Evolutionary conservation across 2,888 invertebrate genomes (phyloP).

Genomic region (Tyria jacobaeae): DNA sequence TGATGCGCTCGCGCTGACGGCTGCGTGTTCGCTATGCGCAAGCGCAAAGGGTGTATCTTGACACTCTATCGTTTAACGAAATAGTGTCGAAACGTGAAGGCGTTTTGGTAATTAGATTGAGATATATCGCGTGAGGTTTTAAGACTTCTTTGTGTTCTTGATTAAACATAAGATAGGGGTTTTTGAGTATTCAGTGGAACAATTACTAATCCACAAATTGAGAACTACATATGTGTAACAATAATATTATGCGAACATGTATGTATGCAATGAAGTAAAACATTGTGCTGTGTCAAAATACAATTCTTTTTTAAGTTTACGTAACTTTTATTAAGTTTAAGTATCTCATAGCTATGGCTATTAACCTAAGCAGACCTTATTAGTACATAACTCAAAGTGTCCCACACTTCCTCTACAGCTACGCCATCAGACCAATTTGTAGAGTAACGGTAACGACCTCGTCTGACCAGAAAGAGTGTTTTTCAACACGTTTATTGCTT

Average conservation of each 20-base stretch:
- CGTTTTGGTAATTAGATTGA: slow-evolving; percentile 34
- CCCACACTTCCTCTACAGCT: slow-evolving; percentile 23
- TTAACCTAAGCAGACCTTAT: slow-evolving; percentile 13
- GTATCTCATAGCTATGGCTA: neutral
- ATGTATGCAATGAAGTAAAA: too few species aligned
- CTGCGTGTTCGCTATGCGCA: slow-evolving; percentile 64
- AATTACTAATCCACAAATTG: too few species aligned
- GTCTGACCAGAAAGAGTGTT: slow-evolving; percentile 44
- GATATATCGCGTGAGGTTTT: slow-evolving; percentile 29
- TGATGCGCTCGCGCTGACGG: slow-evolving; percentile 64
- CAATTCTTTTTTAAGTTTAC: too few species aligned
- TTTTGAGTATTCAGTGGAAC: too few species aligned
- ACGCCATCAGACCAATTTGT: slow-evolving; percentile 41
- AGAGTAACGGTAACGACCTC: slow-evolving; percentile 39
- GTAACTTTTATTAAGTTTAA: too few species aligned
- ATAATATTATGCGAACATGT: too few species aligned
- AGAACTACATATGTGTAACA: too few species aligned
- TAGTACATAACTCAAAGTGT: slow-evolving; percentile 21
- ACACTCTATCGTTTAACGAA: slow-evolving; percentile 55
- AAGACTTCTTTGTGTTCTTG: neutral
- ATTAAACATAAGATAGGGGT: neutral
- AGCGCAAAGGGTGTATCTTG: slow-evolving; percentile 53
- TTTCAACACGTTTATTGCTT: slow-evolving; percentile 31
- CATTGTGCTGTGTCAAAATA: too few species aligned
- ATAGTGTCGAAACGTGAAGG: slow-evolving; percentile 37